These are phyloP conservation scores for Hydrolagus affinis DNA, from an alignment of 2,113 vertebrate species.

Conservation along the genomic window DNA sequence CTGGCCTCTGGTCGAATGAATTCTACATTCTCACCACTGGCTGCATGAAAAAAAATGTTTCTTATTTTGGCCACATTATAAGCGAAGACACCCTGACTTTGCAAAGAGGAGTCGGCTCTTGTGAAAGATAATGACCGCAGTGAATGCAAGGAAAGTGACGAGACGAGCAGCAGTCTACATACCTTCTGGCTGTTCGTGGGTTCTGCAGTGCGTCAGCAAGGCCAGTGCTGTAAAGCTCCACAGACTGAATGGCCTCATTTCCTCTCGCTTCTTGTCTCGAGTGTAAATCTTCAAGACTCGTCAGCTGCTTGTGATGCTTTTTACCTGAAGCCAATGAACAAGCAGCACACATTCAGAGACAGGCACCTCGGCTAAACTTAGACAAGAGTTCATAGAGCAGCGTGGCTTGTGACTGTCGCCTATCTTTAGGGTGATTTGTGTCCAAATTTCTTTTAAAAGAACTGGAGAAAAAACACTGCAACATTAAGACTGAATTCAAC, in stretches of 20 bases:
- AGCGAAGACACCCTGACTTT: no score
- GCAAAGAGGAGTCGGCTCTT: no score
- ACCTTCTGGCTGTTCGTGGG: slow-evolving; percentile 24
- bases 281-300: not conserved
- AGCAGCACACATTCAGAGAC: not conserved
- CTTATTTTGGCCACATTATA: no score
- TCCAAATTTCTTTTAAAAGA: no score
- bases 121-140: no score
- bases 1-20: no score
- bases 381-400: not conserved
- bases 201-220: not conserved
- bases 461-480: no score
- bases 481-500: no score
- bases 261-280: not conserved
- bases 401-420: not conserved
- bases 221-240: not conserved
- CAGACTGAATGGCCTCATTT: not conserved
- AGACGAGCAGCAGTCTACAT: not conserved
- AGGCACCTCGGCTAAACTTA: not conserved
- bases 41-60: no score
- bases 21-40: no score
- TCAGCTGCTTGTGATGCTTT: not conserved
- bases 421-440: not conserved
- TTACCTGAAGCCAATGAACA: not conserved
- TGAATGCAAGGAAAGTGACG: no score